phyloP scores from a whole-genome alignment of 2,113 vertebrate species.

The Morone saxatilis region DNA sequence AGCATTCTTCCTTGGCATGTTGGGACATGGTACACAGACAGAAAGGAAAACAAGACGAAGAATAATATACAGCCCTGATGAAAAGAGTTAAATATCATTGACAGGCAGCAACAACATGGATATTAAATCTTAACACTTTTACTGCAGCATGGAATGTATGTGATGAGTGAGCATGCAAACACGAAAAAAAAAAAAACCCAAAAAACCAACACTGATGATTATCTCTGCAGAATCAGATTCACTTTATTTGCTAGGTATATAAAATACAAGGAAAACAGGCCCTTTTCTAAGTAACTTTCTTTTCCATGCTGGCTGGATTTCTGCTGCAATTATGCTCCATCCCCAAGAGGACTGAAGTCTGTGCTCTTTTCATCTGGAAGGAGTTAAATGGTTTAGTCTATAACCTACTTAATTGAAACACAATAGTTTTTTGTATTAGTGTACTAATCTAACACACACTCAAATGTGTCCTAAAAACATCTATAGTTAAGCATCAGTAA shows the following conservation, averaged over 20 bases:
- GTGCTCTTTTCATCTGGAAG: conserved; percentile 18
- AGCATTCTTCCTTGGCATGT: conserved; percentile 73
- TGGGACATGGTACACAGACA: conserved; percentile 54
- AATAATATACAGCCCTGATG: conserved; percentile 34
- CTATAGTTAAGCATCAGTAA: not conserved
- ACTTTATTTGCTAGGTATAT: not conserved
- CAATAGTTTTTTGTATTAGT: not conserved
- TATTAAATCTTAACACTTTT: conserved; percentile 26
- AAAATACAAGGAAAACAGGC: conserved; percentile 9
- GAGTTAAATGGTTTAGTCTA: conserved; percentile 27
- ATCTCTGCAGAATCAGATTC: conserved; percentile 19
- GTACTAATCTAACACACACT: not conserved
- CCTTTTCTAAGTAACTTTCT: not conserved
- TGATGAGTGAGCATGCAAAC: conserved; percentile 33
- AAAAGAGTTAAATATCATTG: conserved; percentile 33
- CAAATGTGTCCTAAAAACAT: not conserved
- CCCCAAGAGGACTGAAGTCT: not conserved
- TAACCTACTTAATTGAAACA: not conserved
- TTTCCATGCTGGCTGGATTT: conserved; percentile 2
- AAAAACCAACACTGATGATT: conserved; percentile 31
- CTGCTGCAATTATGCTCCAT: conserved; percentile 5
- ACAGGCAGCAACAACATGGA: conserved; percentile 34
- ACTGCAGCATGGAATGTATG: conserved; percentile 2
- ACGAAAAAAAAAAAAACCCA: not conserved
- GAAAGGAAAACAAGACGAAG: conserved; percentile 47